Base-by-base conservation (phyloP, 2,113 vertebrate species). In the Myrmophylax atrothorax region DNA sequence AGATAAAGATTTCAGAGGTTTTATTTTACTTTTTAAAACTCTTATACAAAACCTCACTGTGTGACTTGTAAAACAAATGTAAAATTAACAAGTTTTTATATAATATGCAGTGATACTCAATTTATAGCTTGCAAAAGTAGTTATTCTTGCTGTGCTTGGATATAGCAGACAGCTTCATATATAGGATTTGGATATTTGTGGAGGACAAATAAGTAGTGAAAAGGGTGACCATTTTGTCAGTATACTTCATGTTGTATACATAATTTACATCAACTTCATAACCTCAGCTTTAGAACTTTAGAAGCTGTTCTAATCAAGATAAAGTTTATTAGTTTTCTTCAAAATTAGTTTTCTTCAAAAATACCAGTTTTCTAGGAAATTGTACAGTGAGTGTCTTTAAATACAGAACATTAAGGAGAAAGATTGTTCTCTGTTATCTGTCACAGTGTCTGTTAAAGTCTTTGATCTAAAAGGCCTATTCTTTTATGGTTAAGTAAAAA, bases 381-480 rank as follows among this genome's bases (percentile, higher is more conserved):
- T 59, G 20, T 67, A 73, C 20, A 63, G 28, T 49, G 35, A 80
- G 4, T 63, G 8, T 40, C 50, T 83, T 85, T 93, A 80, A 77
- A 80, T 38, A 82, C 4, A 63, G 42, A 74, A 46, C 23, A 77
- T 84, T 74, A 77, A 14, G 14, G 26, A 74, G 33, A 92, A 88
- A 90, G 26, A 90, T 35, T 88, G 23, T 62, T 93, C 49, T 78
- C n/a, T 87, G 53, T 29, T 79, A 56, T 76, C 84, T 87, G 87
- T 83, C 72, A 89, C 24, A 75, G 18, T 66, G 44, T 63, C 75
- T 88, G 75, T 93, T 88, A 90, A 93, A 94, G 95, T 26, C 87
- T 90, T 92, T 95, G 88, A 94, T 96, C 83, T 84, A 78, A 90
- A 94, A 94, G 72, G 47, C 29, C 55, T 92, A 81, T 94, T 38